Evolutionary conservation across 2,113 vertebrate species (phyloP).

Genomic region (Astur gentilis): DNA sequence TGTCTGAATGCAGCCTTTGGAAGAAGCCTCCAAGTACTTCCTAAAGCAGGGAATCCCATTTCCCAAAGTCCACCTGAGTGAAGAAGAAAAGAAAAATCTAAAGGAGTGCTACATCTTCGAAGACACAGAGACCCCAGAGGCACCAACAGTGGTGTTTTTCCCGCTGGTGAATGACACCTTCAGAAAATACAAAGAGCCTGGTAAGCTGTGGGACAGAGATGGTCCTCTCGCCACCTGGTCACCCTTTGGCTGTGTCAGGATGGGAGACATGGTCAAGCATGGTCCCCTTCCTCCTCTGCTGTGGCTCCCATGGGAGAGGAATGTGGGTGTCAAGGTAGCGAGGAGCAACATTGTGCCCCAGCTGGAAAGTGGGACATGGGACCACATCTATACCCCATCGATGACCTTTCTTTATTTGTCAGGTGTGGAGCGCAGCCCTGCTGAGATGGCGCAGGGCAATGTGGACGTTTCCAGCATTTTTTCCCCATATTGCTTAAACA

Average conservation of each 20-base stretch:
- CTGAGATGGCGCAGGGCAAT: slow-evolving; percentile 67
- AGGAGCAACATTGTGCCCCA: rapidly evolving
- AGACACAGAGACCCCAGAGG: slow-evolving; percentile 52
- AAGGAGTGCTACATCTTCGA: slow-evolving; percentile 71
- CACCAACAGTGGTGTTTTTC: slow-evolving; percentile 73
- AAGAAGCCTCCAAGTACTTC: slow-evolving; percentile 73
- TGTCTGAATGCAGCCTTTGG: slow-evolving; percentile 52
- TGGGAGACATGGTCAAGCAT: rapidly evolving
- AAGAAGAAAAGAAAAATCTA: slow-evolving; percentile 50
- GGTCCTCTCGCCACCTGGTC: not conserved
- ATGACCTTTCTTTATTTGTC: not conserved
- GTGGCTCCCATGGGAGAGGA: not conserved
- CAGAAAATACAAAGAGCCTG: slow-evolving; percentile 71
- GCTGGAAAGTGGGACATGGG: not conserved
- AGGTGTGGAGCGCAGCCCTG: slow-evolving; percentile 64
- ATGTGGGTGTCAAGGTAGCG: rapidly evolving
- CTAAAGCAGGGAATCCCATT: slow-evolving; percentile 72
- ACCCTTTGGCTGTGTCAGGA: not conserved
- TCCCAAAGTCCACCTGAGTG: slow-evolving; percentile 65
- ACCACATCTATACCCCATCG: not conserved
- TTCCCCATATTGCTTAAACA: slow-evolving; percentile 74
- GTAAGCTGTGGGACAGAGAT: slow-evolving; percentile 15
- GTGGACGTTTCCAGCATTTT: slow-evolving; percentile 68
- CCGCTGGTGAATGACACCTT: slow-evolving; percentile 69
- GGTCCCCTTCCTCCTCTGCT: not conserved